Base-by-base conservation (phyloP, 2,797 vertebrate species). In the Echeneis naucrates region DNA sequence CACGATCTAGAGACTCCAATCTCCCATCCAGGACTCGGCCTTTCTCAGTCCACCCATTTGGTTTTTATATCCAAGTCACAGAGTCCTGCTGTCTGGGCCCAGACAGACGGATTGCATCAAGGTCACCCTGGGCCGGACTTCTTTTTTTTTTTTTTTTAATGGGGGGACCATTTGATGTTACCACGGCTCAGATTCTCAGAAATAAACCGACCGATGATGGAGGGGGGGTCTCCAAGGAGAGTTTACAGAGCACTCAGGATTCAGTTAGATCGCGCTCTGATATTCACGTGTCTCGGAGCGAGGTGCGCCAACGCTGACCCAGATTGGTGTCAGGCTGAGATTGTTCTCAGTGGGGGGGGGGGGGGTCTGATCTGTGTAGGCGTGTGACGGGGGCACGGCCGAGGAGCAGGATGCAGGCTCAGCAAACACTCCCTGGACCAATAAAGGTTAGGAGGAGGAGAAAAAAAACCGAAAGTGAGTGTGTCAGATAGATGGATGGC, bases 401-500 rank as follows among this genome's bases (percentile, higher is more conserved):
- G 45, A 37, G 64, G 65, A 69, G 40, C 51, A 61, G 40, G 32
- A 37, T 64, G 69, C 68, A 35, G 21, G 27, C 62, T 85, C 84
- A 81, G 81, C 77, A 78, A 62, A 54, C 13, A 24, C 52, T 68
- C 63, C n/a, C 63, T 44, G 64, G 38, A 61, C 61, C 57, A 76
- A 81, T 59, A 75, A 55, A 73, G 37, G 48, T 51, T 76, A 67
- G 26, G 48, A 66, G 40, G 21, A 19, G 4, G 11, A 63, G 24
- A 38, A 45, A 64, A 56, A 65, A 52, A 48, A 32, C 66, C 56
- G n/a, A n/a, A 48, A 38, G 37, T 30, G 32, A 71, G 69, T 38
- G 45, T 86, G 88, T 71, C 80, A 84, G 80, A 53, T 30, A 82
- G 87, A 89, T 85, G 82, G 87, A 89, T 88, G 72, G 75, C 67